Evolutionary conservation across 2,797 vertebrate genomes (phyloP), one percentile per base, ranked within the genome.

Genomic region (Telmatherina bonti): DNA sequence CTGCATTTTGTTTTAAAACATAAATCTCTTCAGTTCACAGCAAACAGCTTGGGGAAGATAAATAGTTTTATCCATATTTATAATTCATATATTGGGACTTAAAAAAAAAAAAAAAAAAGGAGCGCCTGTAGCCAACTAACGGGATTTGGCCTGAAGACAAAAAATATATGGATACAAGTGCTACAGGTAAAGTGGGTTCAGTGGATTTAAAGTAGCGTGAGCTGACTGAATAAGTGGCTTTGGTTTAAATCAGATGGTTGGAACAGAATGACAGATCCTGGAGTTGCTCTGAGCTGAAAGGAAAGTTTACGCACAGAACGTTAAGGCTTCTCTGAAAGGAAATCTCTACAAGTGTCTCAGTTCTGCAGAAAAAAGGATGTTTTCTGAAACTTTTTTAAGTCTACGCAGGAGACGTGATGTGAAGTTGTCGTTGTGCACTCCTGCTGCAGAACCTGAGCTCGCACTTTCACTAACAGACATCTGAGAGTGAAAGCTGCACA

Each of bases 181-280:
- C 86, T 88, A 89, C 87, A 88, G 76, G 85, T 89, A 88, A 91
- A 89, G 85, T 87, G 86, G 76, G 81, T 64, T 81, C 68, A 81
- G 84, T 85, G 70, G 74, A 67, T 81, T 85, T 45, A 79, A 82
- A 70, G 45, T 70, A 77, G 59, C 69, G 47, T 78, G 59, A 82
- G 35, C 73, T 85, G 87, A 90, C 65, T 85, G 49, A 72, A 74
- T 38, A 74, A 84, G 45, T 74, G 65, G 74, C 89, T 91, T 92
- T 92, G 91, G 91, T 90, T 91, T 91, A 88, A 87, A 89, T 86
- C 43, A 86, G 81, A 81, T 72, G 57, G 58, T 72, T 78, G 62
- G 60, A 83, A 80, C 33, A 62, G 47, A 82, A 60, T 53, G 74
- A 82, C 82, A 65, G 61, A 63, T 75, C 55, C 56, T 31, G 24